Evolutionary conservation across 1,140 invertebrate species (phyloP).

Genomic region (Zaprionus kolodkinae): DNA sequence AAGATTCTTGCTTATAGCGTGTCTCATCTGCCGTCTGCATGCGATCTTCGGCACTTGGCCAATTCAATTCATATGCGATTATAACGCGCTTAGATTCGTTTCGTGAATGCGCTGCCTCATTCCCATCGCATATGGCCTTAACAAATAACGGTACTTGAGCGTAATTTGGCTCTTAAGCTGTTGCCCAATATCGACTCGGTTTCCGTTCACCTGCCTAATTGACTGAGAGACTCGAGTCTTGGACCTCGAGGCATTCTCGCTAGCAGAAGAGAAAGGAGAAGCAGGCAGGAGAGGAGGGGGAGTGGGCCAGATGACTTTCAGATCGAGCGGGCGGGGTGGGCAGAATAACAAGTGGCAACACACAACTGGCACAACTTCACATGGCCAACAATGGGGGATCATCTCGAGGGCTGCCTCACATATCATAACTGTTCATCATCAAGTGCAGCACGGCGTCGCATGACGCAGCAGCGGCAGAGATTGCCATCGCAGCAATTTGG

Average conservation of each 20-base stretch:
- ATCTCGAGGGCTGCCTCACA: constrained; percentile 45
- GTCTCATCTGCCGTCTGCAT: neutral
- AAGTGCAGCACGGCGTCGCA: constrained; percentile 29
- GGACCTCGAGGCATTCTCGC: neutral
- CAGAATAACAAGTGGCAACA: constrained; percentile 6
- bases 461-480: constrained; percentile 27
- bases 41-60: neutral
- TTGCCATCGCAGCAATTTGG: constrained; percentile 34
- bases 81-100: constrained; percentile 3
- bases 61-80: neutral
- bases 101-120: neutral
- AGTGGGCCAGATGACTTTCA: constrained; percentile 70
- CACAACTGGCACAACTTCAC: constrained; percentile 46
- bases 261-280: neutral
- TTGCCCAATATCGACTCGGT: constrained; percentile 1
- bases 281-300: neutral
- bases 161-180: constrained; percentile 9
- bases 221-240: neutral
- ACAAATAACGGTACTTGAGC: constrained; percentile 1
- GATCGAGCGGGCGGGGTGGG: constrained; percentile 13
- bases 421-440: constrained; percentile 77
- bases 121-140: constrained; percentile 2
- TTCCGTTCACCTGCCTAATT: constrained; percentile 18
- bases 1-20: neutral
- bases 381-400: constrained; percentile 59